Conservation (phyloP, 2,113 vertebrate genomes). For the Apteryx mantelli region DNA sequence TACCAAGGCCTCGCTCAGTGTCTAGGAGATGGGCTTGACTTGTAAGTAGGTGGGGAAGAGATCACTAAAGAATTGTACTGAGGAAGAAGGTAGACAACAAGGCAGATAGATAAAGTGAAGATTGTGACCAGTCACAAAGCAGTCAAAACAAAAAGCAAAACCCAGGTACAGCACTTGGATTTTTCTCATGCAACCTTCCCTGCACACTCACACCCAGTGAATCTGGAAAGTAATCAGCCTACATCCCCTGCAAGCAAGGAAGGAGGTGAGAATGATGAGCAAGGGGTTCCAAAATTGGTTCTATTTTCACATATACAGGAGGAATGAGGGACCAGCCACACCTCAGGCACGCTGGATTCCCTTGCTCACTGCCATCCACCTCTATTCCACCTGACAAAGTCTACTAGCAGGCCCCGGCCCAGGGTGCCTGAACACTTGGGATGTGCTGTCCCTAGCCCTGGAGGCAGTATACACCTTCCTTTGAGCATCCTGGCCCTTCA, state of each 20-base stretch:
- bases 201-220: not conserved
- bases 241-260: not conserved
- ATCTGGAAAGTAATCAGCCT: not conserved
- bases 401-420: not conserved
- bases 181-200: not conserved
- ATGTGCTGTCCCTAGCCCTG: not conserved
- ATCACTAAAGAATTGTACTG: not conserved
- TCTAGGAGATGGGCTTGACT: not conserved
- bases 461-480: not conserved
- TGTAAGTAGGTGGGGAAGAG: not conserved
- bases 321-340: not conserved
- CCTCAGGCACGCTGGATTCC: too few relatives aligned
- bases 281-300: not conserved
- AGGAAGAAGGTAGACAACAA: not conserved
- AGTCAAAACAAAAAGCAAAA: not conserved
- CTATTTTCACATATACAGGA: not conserved
- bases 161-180: not conserved
- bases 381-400: not conserved
- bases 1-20: too few relatives aligned
- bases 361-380: not conserved
- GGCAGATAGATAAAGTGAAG: not conserved
- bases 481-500: not conserved
- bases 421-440: not conserved
- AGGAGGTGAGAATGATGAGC: not conserved
- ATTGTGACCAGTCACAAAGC: not conserved